Evolutionary conservation across 2,888 invertebrate species (phyloP).

Genomic region (Biston stratarius): DNA sequence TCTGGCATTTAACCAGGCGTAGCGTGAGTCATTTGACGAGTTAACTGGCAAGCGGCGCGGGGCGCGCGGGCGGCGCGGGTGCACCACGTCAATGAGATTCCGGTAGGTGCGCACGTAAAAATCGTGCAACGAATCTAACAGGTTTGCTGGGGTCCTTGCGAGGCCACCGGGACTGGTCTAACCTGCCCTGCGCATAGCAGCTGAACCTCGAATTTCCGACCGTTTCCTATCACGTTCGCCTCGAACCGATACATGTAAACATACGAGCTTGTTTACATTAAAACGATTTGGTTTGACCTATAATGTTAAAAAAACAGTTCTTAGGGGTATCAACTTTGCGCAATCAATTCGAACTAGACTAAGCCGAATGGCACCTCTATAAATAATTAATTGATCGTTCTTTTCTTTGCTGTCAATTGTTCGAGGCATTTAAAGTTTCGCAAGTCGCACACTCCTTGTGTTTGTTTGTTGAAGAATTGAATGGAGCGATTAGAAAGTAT

Average conservation of each 20-base stretch:
- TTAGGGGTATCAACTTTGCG: conserved; percentile 49
- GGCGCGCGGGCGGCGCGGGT: conserved; percentile 63
- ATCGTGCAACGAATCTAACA: conserved; percentile 87
- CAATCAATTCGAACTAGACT: conserved; percentile 60
- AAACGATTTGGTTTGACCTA: conserved; percentile 44
- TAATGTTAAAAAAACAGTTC: conserved; percentile 37
- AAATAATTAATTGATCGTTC: conserved; percentile 76
- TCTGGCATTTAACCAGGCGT: conserved; percentile 81
- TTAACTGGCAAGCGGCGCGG: conserved; percentile 76
- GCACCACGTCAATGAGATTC: conserved; percentile 85
- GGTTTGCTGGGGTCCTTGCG: conserved; percentile 86
- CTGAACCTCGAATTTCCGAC: conserved; percentile 83
- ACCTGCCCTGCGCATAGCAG: conserved; percentile 79
- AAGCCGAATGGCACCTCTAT: conserved; percentile 63
- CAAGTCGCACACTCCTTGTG: conserved; percentile 75
- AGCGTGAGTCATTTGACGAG: conserved; percentile 85
- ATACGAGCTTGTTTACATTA: conserved; percentile 62
- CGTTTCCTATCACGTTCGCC: conserved; percentile 79
- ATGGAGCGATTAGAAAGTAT: conserved; percentile 83
- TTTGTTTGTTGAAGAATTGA: conserved; percentile 69
- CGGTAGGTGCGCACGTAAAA: conserved; percentile 87
- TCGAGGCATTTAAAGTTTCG: conserved; percentile 74
- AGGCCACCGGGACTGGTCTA: conserved; percentile 86
- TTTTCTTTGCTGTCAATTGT: conserved; percentile 74
- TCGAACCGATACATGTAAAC: conserved; percentile 65